Evolutionary conservation across 2,113 vertebrate genomes (phyloP).

Genomic region (Anguilla japonica): DNA sequence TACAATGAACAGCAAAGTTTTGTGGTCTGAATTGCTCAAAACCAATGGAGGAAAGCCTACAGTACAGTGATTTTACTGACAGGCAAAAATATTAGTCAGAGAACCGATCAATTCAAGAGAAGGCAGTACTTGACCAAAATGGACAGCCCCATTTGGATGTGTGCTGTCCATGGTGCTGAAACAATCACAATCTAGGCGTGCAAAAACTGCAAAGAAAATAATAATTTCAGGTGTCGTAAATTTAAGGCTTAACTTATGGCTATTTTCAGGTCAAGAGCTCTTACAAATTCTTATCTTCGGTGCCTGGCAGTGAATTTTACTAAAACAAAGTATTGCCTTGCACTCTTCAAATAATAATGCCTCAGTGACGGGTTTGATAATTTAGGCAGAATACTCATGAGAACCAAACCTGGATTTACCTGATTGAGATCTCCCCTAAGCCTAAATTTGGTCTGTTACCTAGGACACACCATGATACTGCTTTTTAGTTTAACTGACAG

Average conservation of each 20-base stretch:
- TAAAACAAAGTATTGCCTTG: no score
- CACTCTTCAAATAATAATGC: background rate
- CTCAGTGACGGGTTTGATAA: no score
- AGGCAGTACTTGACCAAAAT: background rate
- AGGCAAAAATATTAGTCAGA: background rate
- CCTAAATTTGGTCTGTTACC: background rate
- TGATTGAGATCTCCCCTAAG: background rate
- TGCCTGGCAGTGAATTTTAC: no score
- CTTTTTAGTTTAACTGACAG: background rate
- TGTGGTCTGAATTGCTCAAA: background rate
- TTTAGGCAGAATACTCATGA: no score
- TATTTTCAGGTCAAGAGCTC: no score
- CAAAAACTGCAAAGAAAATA: no score
- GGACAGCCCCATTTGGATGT: background rate
- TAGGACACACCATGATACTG: background rate
- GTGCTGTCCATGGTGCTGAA: slow-evolving; percentile 31
- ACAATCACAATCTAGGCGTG: background rate
- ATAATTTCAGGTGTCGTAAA: no score
- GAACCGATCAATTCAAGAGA: background rate
- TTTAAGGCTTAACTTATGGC: no score
- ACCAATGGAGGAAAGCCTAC: background rate
- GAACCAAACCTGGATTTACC: no score
- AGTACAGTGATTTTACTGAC: background rate
- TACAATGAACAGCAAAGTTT: background rate
- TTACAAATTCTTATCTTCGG: no score